These are phyloP conservation scores for Halictus rubicundus DNA, from an alignment of 1,140 invertebrate genomes.

Conservation along the genomic window DNA sequence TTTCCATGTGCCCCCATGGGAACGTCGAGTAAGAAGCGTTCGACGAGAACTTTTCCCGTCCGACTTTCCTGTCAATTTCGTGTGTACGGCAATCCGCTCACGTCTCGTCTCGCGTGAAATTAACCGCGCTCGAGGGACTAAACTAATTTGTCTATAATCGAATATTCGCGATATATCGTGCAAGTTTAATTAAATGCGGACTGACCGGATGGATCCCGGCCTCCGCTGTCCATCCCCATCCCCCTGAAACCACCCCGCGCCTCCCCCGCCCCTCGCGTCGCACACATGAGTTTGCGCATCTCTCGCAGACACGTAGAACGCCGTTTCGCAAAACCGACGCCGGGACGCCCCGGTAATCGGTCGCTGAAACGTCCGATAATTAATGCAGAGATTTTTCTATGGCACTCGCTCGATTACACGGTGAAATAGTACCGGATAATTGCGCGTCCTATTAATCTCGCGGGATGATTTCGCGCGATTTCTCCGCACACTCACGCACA, in stretches of 20 bases:
- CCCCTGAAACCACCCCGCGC: neutral
- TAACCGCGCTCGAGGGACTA: constrained; percentile 66
- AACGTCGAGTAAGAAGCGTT: neutral
- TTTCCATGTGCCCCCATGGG: too few species aligned
- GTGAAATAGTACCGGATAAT: constrained; percentile 37
- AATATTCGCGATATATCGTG: constrained; percentile 69
- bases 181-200: constrained; percentile 70
- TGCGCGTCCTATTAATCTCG: constrained; percentile 16
- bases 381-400: constrained; percentile 56
- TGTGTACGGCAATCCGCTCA: constrained; percentile 50
- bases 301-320: neutral
- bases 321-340: constrained; percentile 4
- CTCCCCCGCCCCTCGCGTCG: neutral
- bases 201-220: constrained; percentile 55
- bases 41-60: neutral
- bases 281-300: constrained; percentile 31
- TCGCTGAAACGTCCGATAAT: constrained; percentile 53
- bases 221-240: neutral
- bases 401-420: constrained; percentile 26
- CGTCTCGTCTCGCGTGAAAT: constrained; percentile 65
- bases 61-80: constrained; percentile 41
- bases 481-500: too few species aligned
- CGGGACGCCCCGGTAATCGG: constrained; percentile 39
- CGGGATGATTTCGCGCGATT: neutral
- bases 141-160: constrained; percentile 70